Percentiles rank a stretch among this genome's conserved stretches.
Conservation (phyloP, 2,888 invertebrate species). For the Ophion obscuratus region DNA sequence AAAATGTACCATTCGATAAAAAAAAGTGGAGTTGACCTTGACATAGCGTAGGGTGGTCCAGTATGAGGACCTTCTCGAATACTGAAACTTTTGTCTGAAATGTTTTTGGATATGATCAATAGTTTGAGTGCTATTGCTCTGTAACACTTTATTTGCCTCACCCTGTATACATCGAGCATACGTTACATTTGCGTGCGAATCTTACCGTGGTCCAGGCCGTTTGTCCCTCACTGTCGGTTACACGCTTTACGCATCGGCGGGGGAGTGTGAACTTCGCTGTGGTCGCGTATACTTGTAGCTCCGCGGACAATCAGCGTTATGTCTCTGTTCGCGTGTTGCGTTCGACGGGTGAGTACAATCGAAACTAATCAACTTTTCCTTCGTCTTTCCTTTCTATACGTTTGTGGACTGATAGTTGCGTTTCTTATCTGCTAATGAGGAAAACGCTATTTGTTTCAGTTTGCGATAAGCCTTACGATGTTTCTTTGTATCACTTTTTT, state of each 20-base stretch:
- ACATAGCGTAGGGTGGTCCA: too few relatives aligned
- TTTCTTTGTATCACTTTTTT: background rate
- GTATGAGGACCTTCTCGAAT: too few relatives aligned
- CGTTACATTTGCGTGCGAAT: background rate
- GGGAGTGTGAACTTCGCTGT: background rate
- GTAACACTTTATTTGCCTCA: too few relatives aligned
- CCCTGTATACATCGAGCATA: background rate
- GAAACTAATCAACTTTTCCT: constrained; percentile 13
- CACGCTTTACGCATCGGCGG: background rate
- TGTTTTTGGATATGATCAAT: too few relatives aligned
- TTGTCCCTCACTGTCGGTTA: background rate
- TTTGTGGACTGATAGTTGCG: background rate
- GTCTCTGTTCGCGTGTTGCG: constrained; percentile 80
- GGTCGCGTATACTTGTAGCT: background rate
- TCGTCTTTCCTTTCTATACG: background rate
- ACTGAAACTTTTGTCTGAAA: too few relatives aligned
- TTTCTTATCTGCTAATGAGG: background rate
- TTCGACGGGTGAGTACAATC: constrained; percentile 78
- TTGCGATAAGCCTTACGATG: background rate
- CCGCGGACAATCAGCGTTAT: constrained; percentile 49
- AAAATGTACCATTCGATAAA: too few relatives aligned
- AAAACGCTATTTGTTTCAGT: background rate
- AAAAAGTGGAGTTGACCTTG: too few relatives aligned
- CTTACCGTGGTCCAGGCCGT: background rate
- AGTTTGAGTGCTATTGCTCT: too few relatives aligned